Evolutionary conservation across 1,140 invertebrate species (phyloP).

Genomic region (Lucilia cuprina): DNA sequence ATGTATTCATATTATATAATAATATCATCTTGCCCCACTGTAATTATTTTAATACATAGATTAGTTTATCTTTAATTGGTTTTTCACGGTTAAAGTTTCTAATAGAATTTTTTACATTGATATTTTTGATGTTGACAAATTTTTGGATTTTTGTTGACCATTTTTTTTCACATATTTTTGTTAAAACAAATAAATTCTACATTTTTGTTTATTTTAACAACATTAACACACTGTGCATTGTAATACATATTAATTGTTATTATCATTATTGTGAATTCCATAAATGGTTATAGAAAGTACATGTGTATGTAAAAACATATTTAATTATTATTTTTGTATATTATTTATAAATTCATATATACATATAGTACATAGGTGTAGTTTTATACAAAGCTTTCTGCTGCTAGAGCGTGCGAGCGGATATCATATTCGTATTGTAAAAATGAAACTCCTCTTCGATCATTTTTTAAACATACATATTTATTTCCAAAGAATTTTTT

Average conservation of each 20-base stretch:
- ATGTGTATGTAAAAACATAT: not conserved
- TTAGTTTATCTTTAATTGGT: not conserved
- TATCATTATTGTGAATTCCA: not conserved
- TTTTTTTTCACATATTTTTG: too few species aligned
- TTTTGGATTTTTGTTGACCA: not conserved
- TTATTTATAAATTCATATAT: not conserved
- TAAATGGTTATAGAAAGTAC: constrained; percentile 7
- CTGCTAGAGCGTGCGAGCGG: constrained; percentile 7
- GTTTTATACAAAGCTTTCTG: not conserved
- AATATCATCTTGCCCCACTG: not conserved
- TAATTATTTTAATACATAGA: not conserved
- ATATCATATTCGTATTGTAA: not conserved
- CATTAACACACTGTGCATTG: constrained; percentile 2
- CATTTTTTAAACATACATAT: not conserved
- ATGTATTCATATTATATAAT: not conserved
- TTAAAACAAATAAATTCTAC: too few species aligned
- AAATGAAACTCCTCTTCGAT: not conserved
- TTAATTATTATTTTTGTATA: not conserved
- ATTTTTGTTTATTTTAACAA: not conserved
- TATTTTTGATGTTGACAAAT: not conserved
- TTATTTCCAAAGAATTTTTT: not conserved
- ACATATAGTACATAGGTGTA: not conserved
- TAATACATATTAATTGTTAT: not conserved
- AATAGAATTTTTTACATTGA: not conserved
- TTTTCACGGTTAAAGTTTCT: not conserved